Conservation (phyloP, 2,113 vertebrate species). For the Paedocypris sp. region DNA sequence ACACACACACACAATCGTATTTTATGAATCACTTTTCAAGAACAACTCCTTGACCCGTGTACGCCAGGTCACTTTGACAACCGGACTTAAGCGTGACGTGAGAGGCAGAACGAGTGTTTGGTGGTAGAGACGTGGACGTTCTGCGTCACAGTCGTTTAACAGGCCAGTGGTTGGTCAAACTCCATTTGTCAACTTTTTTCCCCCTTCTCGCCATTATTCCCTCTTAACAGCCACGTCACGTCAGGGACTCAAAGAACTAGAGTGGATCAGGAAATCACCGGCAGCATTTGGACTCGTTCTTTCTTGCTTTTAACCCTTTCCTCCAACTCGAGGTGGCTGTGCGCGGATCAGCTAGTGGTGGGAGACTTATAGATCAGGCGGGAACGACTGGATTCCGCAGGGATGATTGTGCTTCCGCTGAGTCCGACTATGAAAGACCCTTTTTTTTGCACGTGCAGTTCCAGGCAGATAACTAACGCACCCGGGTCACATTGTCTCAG, state of each 20-base stretch:
- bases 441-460: background rate
- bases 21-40: no score
- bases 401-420: conserved; percentile 50
- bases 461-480: conserved; percentile 7
- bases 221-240: conserved; percentile 13
- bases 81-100: background rate
- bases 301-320: background rate
- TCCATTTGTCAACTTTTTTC: conserved; percentile 16
- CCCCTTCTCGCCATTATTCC: background rate
- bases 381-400: conserved; percentile 48
- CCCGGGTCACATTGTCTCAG: conserved; percentile 4
- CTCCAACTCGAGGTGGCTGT: conserved; percentile 33
- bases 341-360: conserved; percentile 48
- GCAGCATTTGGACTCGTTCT: conserved; percentile 1
- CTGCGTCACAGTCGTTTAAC: conserved; percentile 25
- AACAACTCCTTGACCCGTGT: no score
- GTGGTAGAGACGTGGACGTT: conserved; percentile 14
- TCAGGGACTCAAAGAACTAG: no score
- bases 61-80: no score
- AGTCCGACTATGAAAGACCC: conserved; percentile 19
- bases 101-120: background rate
- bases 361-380: conserved; percentile 42
- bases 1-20: no score
- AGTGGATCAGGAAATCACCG: conserved; percentile 13
- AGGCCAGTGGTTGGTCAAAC: conserved; percentile 23